Evolutionary conservation across 2,888 invertebrate species (phyloP), one percentile per base, ranked within the genome.

Genomic region (Acrobasis repandana): DNA sequence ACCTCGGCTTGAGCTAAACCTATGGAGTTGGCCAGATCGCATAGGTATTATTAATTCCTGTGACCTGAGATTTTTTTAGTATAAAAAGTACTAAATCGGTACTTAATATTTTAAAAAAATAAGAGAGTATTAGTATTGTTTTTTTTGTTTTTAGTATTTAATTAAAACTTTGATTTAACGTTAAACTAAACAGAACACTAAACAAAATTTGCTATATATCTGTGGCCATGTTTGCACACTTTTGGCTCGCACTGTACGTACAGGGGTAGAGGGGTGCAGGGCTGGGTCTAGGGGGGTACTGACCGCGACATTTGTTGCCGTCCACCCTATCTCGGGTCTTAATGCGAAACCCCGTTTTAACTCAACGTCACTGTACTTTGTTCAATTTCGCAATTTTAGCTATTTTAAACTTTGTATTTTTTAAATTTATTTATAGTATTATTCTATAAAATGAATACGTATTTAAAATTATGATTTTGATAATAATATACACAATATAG

Each of bases 241-340:
- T 75, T 73, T 74, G 74, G 65, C 70, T 72, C 72, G 66, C 68
- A 68, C 72, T 67, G 61, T 15, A 49, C 71, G 61, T 15, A 49
- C 71, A 73, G 71, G 67, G 67, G 71, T 61, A 66, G 60, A 74
- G 71, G 67, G 67, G 71, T 61, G 66, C 60, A 61, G 77, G 34
- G 28, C 15, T 2, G 56, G 56, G 56, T 10, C n/a, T 11, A 18
- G 49, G 80, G 80, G 77, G 76, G 77, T 69, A 82, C 82, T 90
- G 90, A 90, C 90, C 90, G 90, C 90, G 86, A 89, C 90, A 90
- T 90, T 90, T 88, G 89, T 90, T 82, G 84, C 84, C 77, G 86
- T 85, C 85, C 80, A 73, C 82, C 85, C 81, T 73, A 74, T 71
- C 73, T 18, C 49, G 56, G 56, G 48, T 8, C 58, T 58, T 58